Base-by-base conservation (phyloP, 2,888 invertebrate species). In the Mystacides longicornis region DNA sequence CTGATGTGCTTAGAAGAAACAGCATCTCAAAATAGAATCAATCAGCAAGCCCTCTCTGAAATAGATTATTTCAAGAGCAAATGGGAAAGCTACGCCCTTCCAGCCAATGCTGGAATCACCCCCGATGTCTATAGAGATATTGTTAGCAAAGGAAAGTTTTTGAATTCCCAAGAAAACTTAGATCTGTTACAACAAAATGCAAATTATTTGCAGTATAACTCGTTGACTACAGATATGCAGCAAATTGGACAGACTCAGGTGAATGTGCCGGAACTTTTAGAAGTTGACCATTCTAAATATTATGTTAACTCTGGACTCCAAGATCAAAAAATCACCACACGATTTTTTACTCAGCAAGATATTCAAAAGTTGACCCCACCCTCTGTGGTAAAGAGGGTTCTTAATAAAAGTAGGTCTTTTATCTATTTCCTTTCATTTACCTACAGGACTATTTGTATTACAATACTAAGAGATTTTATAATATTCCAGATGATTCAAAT, bases 401-500 rank as follows among this genome's bases (percentile, higher is more conserved):
- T n/a, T n/a, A n/a, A n/a, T n/a, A n/a, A n/a, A n/a, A n/a, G n/a
- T n/a, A n/a, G n/a, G n/a, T n/a, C 5, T 27, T 27, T 11, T 27
- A 49, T 37, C 14, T 37, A 7, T 37, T 37, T 14, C 4, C 37
- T 37, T 7, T 37, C 7, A 7, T 37, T 37, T 3, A 37, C 14
- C 14, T 14, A 37, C 37, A 37, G 7, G 3, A n/a, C 3, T 37
- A 4, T 37, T 37, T 5, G 27, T 27, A 7, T 11, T 27, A 11
- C 11, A 5, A 27, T 11, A 27, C 11, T 11, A 27, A 7, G 27
- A 5, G 11, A 27, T 27, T 27, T 27, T n/a, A 43, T 49, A 27
- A 16, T 43, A 21, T 42, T 51, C 18, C 45, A 66, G 67, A 59
- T 67, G 54, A 54, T 16, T 54, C 43, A 16, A 54, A 54, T 20